Evolutionary conservation across 2,113 vertebrate species (phyloP), one percentile per base, ranked within the genome.

Genomic region (Bothrops jararaca): DNA sequence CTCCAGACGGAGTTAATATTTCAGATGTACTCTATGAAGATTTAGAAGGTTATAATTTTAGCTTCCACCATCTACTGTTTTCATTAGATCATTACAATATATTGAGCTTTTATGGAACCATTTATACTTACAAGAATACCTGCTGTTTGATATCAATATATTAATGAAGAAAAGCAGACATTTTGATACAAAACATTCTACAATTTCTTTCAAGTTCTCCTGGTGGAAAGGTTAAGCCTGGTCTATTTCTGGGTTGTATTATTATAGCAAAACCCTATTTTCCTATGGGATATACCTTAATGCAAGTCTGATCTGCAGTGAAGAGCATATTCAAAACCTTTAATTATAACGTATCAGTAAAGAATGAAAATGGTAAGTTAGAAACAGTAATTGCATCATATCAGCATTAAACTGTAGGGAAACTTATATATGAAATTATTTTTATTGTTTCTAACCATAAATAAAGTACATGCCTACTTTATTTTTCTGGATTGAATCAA

Each of bases 401-500:
- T 10, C 22, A 39, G 58, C 24, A 23, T 87, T 48, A 87, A 86
- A 87, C 48, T 15, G 22, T 22, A 6, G 80, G 11, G 29, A 50
- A 60, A 60, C 11, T 48, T 48, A 52, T 50, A 52, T 39, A 64
- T 57, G 29, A 50, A 45, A 7, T 39, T 3, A 10, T 11, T 90
- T 91, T 86, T 80, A 29, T 8, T 94, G 39, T 29, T 80, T 20
- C 80, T 89, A 93, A 24, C 34, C 74, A 80, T 42, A 22, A 39
- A 39, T 80, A 20, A 80, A 80, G 74, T 42, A 0, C 90, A 52
- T 91, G 56, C 50, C 5, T 34, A 93, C 34, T 93, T 48, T 34
- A 74, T 89, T 93, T 86, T 85, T 48, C 92, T 95, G 91, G 94
- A 53, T 93, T 94, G 69, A 95, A 95, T 92, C 13, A 93, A 15